A percentile compares a stretch with the other conserved stretches of the same genome.
Conservation (phyloP, 2,888 invertebrate genomes). For the Leucoma salicis region DNA sequence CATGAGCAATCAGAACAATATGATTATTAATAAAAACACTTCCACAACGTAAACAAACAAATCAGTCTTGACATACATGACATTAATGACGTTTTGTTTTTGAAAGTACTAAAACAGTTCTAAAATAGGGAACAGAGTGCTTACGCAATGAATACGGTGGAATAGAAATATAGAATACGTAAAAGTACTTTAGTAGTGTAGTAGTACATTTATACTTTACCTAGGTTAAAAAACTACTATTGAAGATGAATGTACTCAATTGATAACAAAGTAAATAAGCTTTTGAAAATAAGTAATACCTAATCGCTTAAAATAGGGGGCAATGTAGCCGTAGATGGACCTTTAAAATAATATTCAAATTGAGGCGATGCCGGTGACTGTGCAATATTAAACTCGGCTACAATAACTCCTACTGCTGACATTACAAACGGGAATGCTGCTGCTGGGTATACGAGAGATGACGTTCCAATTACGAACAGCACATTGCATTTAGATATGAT, state of each 20-base stretch:
- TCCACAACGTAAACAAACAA: background rate
- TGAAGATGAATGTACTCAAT: too few species aligned
- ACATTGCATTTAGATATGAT: constrained; percentile 89
- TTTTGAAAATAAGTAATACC: too few species aligned
- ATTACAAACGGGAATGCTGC: constrained; percentile 93
- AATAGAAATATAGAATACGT: too few species aligned
- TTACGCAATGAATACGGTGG: too few species aligned
- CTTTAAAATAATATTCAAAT: constrained; percentile 73
- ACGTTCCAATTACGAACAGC: constrained; percentile 92
- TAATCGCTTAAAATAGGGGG: constrained; percentile 59
- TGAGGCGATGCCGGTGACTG: constrained; percentile 65
- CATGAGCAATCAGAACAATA: background rate
- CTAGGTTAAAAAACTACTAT: too few species aligned
- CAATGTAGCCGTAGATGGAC: constrained; percentile 67
- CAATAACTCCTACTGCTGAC: constrained; percentile 83
- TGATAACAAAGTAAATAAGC: too few species aligned
- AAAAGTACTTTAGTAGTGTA: too few species aligned
- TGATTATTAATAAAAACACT: background rate
- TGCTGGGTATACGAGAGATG: constrained; percentile 93
- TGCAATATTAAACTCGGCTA: constrained; percentile 77
- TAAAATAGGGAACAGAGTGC: too few species aligned
- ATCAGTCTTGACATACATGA: background rate
- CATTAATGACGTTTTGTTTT: background rate
- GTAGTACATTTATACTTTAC: too few species aligned
- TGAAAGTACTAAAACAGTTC: too few species aligned